phyloP scores from a whole-genome alignment of 2,797 vertebrate species.

The Dendrocincla fuliginosa region DNA sequence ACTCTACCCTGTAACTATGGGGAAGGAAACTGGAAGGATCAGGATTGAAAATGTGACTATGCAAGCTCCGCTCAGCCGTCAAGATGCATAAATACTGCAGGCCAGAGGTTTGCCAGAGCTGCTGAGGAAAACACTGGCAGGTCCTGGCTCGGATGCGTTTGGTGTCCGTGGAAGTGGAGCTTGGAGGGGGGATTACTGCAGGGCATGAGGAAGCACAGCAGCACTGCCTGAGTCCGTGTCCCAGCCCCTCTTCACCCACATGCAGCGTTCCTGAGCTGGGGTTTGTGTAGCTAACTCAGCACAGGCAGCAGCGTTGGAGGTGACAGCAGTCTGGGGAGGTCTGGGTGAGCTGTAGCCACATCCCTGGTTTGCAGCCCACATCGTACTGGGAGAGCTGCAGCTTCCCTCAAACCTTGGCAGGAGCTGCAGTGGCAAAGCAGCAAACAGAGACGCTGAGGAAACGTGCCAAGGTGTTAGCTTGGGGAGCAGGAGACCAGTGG shows the following conservation, averaged over 20 bases:
- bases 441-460: background rate
- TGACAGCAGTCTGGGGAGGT: background rate
- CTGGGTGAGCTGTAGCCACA: background rate
- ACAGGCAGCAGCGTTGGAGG: background rate
- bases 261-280: background rate
- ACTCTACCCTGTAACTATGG: constrained; percentile 68
- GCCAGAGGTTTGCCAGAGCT: background rate
- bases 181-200: background rate
- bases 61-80: constrained; percentile 11
- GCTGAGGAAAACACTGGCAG: background rate
- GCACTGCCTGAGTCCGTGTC: background rate
- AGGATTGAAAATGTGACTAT: constrained; percentile 43
- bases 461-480: background rate
- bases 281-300: background rate
- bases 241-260: background rate
- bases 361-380: background rate
- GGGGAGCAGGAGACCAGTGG: background rate
- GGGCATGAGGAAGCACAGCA: background rate
- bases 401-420: background rate
- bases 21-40: constrained; percentile 68
- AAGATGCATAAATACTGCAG: background rate
- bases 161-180: background rate
- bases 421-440: background rate
- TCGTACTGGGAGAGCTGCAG: background rate
- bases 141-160: background rate